Percentiles rank a stretch among this genome's conserved stretches.
Conservation (phyloP, 2,113 vertebrate genomes). For the Cepphus grylle region DNA sequence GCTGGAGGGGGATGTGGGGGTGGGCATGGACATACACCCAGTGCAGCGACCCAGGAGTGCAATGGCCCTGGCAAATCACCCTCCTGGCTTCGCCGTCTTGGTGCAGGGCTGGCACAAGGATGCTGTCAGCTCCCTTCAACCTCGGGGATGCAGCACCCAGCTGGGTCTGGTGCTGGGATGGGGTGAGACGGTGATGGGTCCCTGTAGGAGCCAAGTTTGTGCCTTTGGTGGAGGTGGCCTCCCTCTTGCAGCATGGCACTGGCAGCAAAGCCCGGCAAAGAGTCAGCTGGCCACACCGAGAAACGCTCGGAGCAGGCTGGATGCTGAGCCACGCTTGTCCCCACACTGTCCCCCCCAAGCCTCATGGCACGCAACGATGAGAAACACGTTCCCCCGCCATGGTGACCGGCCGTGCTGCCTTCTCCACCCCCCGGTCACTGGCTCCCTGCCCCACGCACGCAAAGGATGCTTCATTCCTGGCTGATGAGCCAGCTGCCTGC, state of each 20-base stretch:
- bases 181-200: accelerated
- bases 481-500: background rate
- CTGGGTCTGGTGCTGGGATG: background rate
- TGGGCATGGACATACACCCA: accelerated
- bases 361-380: accelerated
- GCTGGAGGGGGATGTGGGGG: background rate
- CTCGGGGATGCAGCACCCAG: accelerated
- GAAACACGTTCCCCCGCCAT: accelerated
- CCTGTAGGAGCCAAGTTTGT: background rate
- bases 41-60: background rate
- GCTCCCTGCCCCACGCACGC: background rate
- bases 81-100: accelerated
- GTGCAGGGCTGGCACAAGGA: background rate
- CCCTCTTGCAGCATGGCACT: accelerated
- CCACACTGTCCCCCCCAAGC: background rate
- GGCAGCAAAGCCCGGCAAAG: background rate
- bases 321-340: background rate
- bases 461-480: background rate
- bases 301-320: accelerated
- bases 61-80: background rate
- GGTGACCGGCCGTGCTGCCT: accelerated
- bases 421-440: background rate
- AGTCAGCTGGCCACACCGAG: accelerated
- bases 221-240: background rate
- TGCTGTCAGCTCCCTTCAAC: background rate